Percentiles rank a stretch among this genome's conserved stretches.
Conservation (phyloP, 2,797 vertebrate genomes). For the Crax fasciolata region DNA sequence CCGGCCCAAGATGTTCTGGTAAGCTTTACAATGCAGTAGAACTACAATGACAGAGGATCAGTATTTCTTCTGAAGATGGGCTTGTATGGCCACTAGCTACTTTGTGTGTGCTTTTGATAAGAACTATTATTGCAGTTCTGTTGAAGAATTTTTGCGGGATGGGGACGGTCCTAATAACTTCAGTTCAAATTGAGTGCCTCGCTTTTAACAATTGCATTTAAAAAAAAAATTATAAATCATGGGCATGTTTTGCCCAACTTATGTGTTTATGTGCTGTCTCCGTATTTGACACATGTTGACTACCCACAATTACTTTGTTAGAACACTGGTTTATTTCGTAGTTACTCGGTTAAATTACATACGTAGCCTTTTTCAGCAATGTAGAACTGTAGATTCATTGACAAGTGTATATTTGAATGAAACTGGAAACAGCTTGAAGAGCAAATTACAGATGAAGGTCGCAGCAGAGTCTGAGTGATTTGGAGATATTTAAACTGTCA, state of each 20-base stretch:
- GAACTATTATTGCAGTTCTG: accelerated
- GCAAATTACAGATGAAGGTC: background rate
- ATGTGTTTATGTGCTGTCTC: background rate
- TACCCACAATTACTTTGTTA: background rate
- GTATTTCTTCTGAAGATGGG: background rate
- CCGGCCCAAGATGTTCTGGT: background rate
- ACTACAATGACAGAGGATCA: background rate
- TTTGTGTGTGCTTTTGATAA: background rate
- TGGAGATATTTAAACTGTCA: background rate
- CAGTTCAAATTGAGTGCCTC: background rate
- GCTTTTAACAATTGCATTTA: background rate
- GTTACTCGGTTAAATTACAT: background rate
- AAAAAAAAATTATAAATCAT: background rate
- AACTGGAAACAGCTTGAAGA: background rate
- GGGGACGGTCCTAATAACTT: background rate
- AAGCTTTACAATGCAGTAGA: background rate
- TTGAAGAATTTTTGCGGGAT: background rate
- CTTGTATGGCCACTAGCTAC: background rate
- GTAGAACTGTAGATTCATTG: background rate
- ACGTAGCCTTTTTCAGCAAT: background rate
- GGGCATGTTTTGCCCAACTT: background rate
- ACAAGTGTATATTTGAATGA: background rate
- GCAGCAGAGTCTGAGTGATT: background rate
- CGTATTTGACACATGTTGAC: background rate
- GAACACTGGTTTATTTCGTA: background rate